Conservation (phyloP, 2,888 invertebrate genomes). For the Steinernema scapterisci region DNA sequence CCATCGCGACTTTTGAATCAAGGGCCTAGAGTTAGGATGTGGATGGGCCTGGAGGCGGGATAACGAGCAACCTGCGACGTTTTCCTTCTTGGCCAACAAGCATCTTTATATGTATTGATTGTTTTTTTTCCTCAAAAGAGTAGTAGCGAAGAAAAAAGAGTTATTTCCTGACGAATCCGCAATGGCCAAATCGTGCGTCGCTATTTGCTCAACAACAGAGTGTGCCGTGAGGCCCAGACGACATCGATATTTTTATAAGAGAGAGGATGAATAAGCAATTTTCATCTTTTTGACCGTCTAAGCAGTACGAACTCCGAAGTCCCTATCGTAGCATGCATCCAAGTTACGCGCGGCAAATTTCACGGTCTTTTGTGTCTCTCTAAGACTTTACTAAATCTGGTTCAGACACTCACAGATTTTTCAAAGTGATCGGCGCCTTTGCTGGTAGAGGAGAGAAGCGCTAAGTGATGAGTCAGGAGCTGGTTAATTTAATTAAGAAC, state of each 20-base stretch:
- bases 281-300: not conserved
- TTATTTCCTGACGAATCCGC: slow-evolving; percentile 32
- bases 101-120: slow-evolving; percentile 32
- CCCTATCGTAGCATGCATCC: too few species aligned
- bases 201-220: slow-evolving; percentile 31
- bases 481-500: slow-evolving; percentile 18
- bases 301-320: not conserved
- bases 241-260: slow-evolving; percentile 27
- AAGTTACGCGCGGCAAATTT: not conserved
- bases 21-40: slow-evolving; percentile 19
- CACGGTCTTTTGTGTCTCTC: not conserved
- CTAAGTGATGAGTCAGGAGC: slow-evolving; percentile 4
- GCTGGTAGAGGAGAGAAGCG: not conserved
- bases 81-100: slow-evolving; percentile 21
- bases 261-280: not conserved
- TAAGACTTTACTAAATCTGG: not conserved
- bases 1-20: slow-evolving; percentile 30
- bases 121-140: slow-evolving; percentile 31
- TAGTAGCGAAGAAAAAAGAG: slow-evolving; percentile 29
- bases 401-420: not conserved
- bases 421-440: too few species aligned
- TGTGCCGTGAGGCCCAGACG: slow-evolving; percentile 27
- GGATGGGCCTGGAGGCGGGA: slow-evolving; percentile 22
- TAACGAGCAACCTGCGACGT: slow-evolving; percentile 31
- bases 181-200: slow-evolving; percentile 32